Evolutionary conservation across 2,113 vertebrate genomes (phyloP).

Genomic region (Nibea albiflora): DNA sequence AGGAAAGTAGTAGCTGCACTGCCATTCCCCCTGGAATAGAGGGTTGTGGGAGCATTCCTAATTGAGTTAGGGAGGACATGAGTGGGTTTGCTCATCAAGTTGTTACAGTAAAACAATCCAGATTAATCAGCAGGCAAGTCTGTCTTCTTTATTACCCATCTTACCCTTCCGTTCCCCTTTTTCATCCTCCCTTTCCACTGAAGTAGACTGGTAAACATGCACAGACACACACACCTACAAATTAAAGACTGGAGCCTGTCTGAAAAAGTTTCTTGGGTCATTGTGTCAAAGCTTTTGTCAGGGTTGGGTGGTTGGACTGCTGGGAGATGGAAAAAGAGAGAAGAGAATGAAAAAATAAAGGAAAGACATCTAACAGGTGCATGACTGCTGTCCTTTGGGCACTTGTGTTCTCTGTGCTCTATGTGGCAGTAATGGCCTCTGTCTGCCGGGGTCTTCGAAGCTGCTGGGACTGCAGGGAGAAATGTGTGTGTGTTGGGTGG

Average conservation of each 20-base stretch:
- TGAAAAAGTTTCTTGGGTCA: conserved; percentile 62
- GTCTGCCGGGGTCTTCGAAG: conserved; percentile 49
- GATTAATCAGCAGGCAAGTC: conserved; percentile 67
- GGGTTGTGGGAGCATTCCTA: conserved; percentile 73
- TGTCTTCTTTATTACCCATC: conserved; percentile 72
- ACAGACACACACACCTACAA: conserved; percentile 27
- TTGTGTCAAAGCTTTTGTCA: conserved; percentile 59
- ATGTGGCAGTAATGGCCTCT: conserved; percentile 65
- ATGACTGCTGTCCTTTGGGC: conserved; percentile 66
- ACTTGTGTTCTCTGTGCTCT: conserved; percentile 61
- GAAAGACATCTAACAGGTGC: conserved; percentile 66
- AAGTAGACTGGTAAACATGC: conserved; percentile 27
- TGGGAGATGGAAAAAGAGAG: conserved; percentile 32
- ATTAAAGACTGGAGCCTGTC: conserved; percentile 40
- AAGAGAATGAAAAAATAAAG: conserved; percentile 59
- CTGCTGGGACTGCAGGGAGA: conserved; percentile 41
- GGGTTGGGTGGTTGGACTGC: conserved; percentile 37
- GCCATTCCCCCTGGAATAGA: conserved; percentile 58
- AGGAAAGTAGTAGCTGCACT: conserved; percentile 50
- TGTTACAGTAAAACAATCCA: conserved; percentile 75
- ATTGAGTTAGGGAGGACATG: conserved; percentile 80
- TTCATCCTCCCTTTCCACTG: conserved; percentile 26
- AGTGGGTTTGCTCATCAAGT: conserved; percentile 82
- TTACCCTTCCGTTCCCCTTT: conserved; percentile 49
- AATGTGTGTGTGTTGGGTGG: background rate